Evolutionary conservation across 2,113 vertebrate species (phyloP), one percentile per base, ranked within the genome.

Genomic region (Balaeniceps rex): DNA sequence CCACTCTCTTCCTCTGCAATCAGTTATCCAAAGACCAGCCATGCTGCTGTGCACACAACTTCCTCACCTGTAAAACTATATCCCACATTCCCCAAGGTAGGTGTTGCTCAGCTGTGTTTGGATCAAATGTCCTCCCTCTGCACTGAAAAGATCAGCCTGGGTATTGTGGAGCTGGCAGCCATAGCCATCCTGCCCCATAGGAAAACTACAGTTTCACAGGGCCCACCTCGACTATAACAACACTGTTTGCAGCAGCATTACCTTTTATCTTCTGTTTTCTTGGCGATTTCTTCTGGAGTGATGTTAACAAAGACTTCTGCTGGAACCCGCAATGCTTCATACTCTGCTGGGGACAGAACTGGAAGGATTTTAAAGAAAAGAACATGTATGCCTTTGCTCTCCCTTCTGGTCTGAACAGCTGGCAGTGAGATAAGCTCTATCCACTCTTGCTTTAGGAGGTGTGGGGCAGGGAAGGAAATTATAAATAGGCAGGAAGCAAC

Each of bases 291-390:
- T 80, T 99, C 98, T 0, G 97, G 11, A 11, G 96, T 98, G 46
- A 98, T 66, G 3, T 88, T 98, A 75, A 97, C 97, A 84, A 99
- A 98, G 71, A 97, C 92, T 33, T 97, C 97, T 14, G 99, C 98
- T 10, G 98, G 98, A 46, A 96, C 92, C 86, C 87, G 94, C 88
- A 99, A 96, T 4, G 99, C 98, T 19, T 97, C 97, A 21, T 99
- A 99, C 89, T 99, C 99, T 1, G 65, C 94, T 19, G 98, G 90
- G 63, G 98, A 98, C 77, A 99, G 95, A 77, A 99, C 99, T 99
- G 94, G 57, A 46, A 68, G 36, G 17, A 13, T 12, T 11, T 94
- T 99, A 97, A 99, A 98, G 98, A 97, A 93, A 85, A 66, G 8
- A 90, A 91, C 72, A 69, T 3, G 6, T 2, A 7, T 6, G 29